Evolutionary conservation across 2,113 vertebrate genomes (phyloP), one percentile per base, ranked within the genome.

Genomic region (Nothocercus nigrocapillus): DNA sequence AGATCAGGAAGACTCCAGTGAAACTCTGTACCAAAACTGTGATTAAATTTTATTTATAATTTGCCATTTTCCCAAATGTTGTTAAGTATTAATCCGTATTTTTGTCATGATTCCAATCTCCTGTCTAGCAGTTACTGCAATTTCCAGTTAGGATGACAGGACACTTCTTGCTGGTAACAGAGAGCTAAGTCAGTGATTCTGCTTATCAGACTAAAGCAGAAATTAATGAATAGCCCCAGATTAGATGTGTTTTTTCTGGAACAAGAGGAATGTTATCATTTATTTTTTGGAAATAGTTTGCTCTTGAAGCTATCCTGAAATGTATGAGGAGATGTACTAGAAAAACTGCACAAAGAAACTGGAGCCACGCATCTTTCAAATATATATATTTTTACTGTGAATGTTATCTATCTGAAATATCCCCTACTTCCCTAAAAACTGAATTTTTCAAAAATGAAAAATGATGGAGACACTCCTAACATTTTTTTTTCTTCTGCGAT

Each of bases 1-100:
- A 59, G 25, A 53, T 53, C 18, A 3, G 1, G 0, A 0, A 42
- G 47, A 58, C 3, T 0, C 17, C 73, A 42, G 5, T 64, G 66
- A 40, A 75, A 79, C 47, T 56, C 79, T 15, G 6, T 13, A 88
- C 58, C 34, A n/a, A 83, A 44, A 16, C 30, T 83, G 22, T 53
- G 16, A 62, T 66, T 30, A 73, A 85, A 90, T 5, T 88, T 77
- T 30, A 16, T 56, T 56, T 56, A 56, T 14, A 56, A 56, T 17
- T 56, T 69, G 54, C 19, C 38, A 27, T 74, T 25, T 25, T 77
- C 28, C 36, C n/a, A 62, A 27, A 13, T 44, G 56, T 17, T 82
- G 36, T 49, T 62, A 24, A 82, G 27, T 1, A 1, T 54, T n/a
- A 86, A 72, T 90, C 38, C 19, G 2, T 1, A 0, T 63, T 64